Evolutionary conservation across 2,797 vertebrate species (phyloP).

Genomic region (Tolypeutes matacus): DNA sequence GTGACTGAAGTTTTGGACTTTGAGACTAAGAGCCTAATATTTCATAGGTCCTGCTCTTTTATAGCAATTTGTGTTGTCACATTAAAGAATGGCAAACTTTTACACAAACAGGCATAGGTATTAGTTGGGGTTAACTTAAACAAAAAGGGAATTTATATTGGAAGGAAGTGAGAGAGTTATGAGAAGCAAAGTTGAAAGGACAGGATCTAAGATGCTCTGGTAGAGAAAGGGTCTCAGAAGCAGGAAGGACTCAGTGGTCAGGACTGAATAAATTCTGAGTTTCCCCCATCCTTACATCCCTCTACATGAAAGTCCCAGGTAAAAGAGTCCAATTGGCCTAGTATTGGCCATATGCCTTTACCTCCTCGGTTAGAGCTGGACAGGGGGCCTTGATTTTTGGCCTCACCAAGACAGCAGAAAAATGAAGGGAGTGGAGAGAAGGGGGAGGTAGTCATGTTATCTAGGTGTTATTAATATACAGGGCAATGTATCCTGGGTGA

Average conservation of each 20-base stretch:
- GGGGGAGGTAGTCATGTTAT: background rate
- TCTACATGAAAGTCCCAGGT: background rate
- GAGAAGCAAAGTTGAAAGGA: slow-evolving; percentile 12
- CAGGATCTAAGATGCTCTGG: background rate
- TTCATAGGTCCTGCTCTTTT: slow-evolving; percentile 19
- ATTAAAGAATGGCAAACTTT: background rate
- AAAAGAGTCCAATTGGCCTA: background rate
- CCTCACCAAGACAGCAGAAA: background rate
- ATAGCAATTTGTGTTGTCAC: background rate
- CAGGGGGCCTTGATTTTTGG: background rate
- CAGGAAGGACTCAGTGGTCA: background rate
- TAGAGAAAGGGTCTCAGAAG: background rate
- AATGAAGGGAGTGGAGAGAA: background rate
- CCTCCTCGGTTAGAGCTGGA: background rate
- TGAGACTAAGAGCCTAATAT: background rate
- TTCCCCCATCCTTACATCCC: background rate
- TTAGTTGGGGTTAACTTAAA: background rate
- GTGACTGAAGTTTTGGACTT: slow-evolving; percentile 20
- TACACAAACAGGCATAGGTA: background rate
- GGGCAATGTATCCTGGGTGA: background rate
- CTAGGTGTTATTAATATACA: background rate
- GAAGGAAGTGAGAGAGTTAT: background rate
- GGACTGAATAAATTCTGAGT: background rate
- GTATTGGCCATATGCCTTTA: background rate
- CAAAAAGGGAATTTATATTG: slow-evolving; percentile 8